Percentiles rank a stretch among this genome's conserved stretches.
phyloP scores from a whole-genome alignment of 2,113 vertebrate genomes.

The Passer domesticus region DNA sequence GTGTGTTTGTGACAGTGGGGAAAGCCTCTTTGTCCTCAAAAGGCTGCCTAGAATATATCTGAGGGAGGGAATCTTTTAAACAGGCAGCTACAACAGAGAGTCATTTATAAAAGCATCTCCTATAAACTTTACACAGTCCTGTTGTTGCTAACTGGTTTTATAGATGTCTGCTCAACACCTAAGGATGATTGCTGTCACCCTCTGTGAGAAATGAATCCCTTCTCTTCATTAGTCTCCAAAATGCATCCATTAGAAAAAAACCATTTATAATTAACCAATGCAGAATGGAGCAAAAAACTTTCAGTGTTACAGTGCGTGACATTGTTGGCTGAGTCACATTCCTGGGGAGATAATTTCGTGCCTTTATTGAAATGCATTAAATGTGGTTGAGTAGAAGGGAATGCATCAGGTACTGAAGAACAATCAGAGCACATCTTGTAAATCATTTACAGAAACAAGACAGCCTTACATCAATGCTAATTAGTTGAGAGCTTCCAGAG shows the following conservation, averaged over 20 bases:
- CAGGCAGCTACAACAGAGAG: background rate
- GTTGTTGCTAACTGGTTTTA: background rate
- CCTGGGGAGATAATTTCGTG: background rate
- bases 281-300: background rate
- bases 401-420: background rate
- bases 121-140: background rate
- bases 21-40: background rate
- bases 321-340: background rate
- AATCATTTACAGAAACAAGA: conserved; percentile 4
- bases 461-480: background rate
- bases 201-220: background rate
- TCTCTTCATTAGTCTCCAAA: background rate
- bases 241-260: background rate
- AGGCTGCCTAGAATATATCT: background rate
- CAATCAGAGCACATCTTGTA: conserved; percentile 9
- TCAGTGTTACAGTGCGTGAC: background rate
- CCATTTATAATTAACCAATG: background rate
- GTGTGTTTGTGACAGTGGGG: background rate
- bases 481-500: background rate
- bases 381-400: background rate
- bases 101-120: background rate
- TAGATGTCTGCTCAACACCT: background rate
- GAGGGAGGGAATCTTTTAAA: background rate
- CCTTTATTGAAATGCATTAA: background rate
- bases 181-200: background rate